Evolutionary conservation across 2,888 invertebrate genomes (phyloP).

Genomic region (Lepas anatifera): DNA sequence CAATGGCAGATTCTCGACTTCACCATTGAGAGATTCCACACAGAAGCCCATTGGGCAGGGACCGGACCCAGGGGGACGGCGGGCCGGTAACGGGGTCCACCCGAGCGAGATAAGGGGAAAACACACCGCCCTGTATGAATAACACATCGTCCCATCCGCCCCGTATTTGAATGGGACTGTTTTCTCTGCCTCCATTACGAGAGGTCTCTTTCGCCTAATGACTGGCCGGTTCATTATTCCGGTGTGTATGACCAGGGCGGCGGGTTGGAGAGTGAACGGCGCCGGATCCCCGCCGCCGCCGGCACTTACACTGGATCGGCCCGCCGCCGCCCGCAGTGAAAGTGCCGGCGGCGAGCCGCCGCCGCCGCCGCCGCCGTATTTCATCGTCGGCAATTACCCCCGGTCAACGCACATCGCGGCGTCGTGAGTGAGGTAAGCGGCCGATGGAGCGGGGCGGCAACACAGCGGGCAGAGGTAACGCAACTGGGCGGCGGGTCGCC

Average conservation of each 20-base stretch:
- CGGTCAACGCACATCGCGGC: no score
- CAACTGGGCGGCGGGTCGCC: no score
- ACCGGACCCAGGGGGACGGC: neutral
- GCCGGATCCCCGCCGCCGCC: no score
- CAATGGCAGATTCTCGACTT: no score
- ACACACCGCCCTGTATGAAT: neutral
- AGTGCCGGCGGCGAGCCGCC: no score
- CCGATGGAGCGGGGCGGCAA: no score
- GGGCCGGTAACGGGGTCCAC: neutral
- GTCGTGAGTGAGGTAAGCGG: no score
- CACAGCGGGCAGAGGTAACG: no score
- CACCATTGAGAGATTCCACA: no score
- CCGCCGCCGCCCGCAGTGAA: neutral
- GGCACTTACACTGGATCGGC: no score
- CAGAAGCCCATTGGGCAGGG: neutral
- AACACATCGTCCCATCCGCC: neutral
- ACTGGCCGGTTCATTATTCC: neutral
- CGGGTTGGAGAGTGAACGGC: neutral
- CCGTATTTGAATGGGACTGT: neutral
- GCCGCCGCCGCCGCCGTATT: no score
- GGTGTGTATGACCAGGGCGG: neutral
- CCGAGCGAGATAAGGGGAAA: neutral
- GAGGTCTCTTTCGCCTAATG: constrained; percentile 1
- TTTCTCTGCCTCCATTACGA: neutral
- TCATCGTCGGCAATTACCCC: no score